These are phyloP conservation scores for Vireo griseus DNA, from an alignment of 2,797 vertebrate species.

Conservation along the genomic window DNA sequence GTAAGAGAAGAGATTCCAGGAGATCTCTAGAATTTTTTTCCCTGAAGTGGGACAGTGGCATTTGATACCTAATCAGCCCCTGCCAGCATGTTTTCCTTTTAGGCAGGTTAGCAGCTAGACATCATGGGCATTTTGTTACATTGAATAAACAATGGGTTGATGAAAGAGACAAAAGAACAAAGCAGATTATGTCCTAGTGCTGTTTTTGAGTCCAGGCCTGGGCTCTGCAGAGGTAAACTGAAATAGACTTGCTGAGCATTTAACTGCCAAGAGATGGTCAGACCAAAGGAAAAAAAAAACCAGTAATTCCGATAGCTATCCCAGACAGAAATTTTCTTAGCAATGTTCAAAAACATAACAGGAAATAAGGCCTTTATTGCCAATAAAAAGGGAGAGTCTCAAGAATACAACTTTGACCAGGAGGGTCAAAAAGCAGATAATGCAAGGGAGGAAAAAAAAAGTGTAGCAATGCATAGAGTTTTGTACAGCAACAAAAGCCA, in stretches of 20 bases:
- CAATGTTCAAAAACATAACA: neutral
- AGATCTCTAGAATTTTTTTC: neutral
- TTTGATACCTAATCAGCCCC: neutral
- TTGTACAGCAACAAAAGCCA: neutral
- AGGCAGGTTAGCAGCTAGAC: neutral
- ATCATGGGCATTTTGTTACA: neutral
- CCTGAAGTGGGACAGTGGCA: neutral
- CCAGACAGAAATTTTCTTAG: neutral
- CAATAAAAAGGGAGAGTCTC: neutral
- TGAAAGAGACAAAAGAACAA: neutral
- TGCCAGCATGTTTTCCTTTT: neutral
- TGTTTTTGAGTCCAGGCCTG: neutral
- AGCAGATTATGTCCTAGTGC: neutral
- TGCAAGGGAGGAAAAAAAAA: accelerated
- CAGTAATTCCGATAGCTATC: neutral
- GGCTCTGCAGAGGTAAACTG: neutral
- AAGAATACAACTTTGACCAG: neutral
- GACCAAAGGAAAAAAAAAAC: neutral
- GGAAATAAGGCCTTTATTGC: neutral
- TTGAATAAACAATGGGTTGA: neutral
- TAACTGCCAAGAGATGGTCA: neutral
- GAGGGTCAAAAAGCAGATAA: neutral
- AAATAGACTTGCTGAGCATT: neutral
- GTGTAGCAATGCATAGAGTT: neutral
- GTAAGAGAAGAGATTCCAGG: neutral